These are phyloP conservation scores for Periparus ater DNA, from an alignment of 2,797 vertebrate species.

Conservation along the genomic window DNA sequence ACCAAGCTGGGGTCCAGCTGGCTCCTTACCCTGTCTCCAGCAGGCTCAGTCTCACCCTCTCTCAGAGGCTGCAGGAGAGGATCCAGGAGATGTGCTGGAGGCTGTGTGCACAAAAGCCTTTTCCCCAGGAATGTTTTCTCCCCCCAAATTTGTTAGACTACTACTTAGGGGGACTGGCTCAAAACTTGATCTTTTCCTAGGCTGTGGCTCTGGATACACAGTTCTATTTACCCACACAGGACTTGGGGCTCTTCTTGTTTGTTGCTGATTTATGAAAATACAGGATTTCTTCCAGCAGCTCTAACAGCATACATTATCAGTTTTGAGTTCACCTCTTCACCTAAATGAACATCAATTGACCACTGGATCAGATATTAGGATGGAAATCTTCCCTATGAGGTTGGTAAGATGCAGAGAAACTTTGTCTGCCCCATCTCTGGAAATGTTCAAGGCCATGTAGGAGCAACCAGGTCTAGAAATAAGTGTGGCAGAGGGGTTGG, in stretches of 20 bases:
- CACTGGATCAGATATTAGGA: background rate
- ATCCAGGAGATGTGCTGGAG: background rate
- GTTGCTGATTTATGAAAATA: background rate
- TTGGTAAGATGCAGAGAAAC: background rate
- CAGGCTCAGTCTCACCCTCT: background rate
- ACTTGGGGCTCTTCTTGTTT: background rate
- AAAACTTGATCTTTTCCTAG: background rate
- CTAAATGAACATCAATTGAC: background rate
- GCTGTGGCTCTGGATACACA: background rate
- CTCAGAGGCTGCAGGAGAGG: background rate
- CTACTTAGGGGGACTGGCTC: background rate
- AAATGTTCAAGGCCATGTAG: fast-evolving
- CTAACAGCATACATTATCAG: background rate
- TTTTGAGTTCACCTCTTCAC: background rate
- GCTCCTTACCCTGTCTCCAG: background rate
- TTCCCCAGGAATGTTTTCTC: background rate
- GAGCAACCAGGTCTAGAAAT: background rate
- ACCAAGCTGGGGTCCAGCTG: background rate
- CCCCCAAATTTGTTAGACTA: background rate
- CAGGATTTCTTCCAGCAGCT: background rate
- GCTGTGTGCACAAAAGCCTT: background rate
- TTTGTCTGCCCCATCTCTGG: background rate
- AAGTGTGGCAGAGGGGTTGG: background rate
- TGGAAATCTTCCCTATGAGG: background rate
- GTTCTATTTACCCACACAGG: fast-evolving